These are phyloP conservation scores for Eptatretus atami DNA, from an alignment of 2,797 vertebrate species.

Conservation along the genomic window DNA sequence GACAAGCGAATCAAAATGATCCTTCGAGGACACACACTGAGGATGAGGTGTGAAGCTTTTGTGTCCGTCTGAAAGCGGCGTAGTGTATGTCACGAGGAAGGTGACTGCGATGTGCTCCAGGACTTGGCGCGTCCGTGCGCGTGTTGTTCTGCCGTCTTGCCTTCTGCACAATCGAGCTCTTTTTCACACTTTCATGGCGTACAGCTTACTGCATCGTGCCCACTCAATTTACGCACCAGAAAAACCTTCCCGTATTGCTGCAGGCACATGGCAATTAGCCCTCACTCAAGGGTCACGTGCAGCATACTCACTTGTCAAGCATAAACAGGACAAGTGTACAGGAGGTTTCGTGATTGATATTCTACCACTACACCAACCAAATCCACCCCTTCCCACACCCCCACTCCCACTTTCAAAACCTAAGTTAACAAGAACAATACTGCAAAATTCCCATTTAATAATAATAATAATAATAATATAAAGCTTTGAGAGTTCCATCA, in stretches of 20 bases:
- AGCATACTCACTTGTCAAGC: too few relatives aligned
- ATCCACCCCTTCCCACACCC: too few relatives aligned
- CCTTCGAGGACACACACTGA: slow-evolving; percentile 21
- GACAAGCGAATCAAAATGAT: too few relatives aligned
- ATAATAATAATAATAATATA: too few relatives aligned
- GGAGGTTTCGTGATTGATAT: too few relatives aligned
- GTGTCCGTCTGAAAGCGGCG: slow-evolving; percentile 67
- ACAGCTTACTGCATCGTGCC: slow-evolving; percentile 46
- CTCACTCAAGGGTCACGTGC: too few relatives aligned
- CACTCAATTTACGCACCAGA: slow-evolving; percentile 50
- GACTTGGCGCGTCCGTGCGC: slow-evolving; percentile 48
- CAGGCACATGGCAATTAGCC: slow-evolving; percentile 6
- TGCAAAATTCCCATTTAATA: too few relatives aligned
- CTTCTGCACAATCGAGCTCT: slow-evolving; percentile 56
- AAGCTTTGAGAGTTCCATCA: too few relatives aligned
- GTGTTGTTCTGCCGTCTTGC: slow-evolving; percentile 74
- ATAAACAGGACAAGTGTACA: too few relatives aligned
- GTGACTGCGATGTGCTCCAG: slow-evolving; percentile 63
- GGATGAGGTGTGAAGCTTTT: slow-evolving; percentile 73
- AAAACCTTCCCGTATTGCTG: slow-evolving; percentile 74
- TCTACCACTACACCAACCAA: too few relatives aligned
- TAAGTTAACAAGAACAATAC: too few relatives aligned
- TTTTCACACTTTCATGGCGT: slow-evolving; percentile 85
- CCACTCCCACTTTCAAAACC: too few relatives aligned
- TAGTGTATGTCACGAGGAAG: slow-evolving; percentile 70